Conservation (phyloP, 2,888 invertebrate species). For the Drosophila emarginata region DNA sequence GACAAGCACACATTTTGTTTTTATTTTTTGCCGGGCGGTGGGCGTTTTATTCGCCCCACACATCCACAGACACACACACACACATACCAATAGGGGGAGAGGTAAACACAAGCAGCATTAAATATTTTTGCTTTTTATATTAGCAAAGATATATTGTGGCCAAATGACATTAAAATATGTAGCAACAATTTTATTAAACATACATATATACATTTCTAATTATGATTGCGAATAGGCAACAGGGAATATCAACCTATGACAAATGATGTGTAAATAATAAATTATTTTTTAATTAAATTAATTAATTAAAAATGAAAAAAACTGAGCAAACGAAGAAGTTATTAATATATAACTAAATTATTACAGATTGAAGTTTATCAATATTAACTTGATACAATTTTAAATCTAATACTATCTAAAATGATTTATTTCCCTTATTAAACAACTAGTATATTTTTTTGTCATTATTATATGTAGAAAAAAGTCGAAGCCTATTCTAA, state of each 20-base stretch:
- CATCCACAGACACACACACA: conserved; percentile 18
- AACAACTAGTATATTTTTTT: too few relatives aligned
- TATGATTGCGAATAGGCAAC: not conserved
- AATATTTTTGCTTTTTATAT: conserved; percentile 45
- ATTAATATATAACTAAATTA: too few relatives aligned
- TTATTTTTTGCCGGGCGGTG: conserved; percentile 23
- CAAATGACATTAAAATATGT: conserved; percentile 55
- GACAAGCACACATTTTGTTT: conserved; percentile 16
- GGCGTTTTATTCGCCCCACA: conserved; percentile 62
- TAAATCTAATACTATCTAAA: too few relatives aligned
- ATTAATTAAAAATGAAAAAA: too few relatives aligned
- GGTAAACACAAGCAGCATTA: conserved; percentile 37
- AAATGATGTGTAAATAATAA: too few relatives aligned
- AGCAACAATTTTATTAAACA: conserved; percentile 49
- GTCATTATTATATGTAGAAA: too few relatives aligned
- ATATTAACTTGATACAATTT: too few relatives aligned
- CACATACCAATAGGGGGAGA: conserved; percentile 1
- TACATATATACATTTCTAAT: conserved; percentile 26
- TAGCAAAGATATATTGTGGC: conserved; percentile 34
- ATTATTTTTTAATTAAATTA: too few relatives aligned
- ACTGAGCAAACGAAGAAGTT: too few relatives aligned
- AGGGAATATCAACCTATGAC: not conserved
- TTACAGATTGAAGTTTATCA: too few relatives aligned
- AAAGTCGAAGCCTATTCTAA: too few relatives aligned
- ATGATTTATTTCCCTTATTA: too few relatives aligned